phyloP scores from a whole-genome alignment of 2,888 invertebrate genomes.

The Allolobophora icterica region DNA sequence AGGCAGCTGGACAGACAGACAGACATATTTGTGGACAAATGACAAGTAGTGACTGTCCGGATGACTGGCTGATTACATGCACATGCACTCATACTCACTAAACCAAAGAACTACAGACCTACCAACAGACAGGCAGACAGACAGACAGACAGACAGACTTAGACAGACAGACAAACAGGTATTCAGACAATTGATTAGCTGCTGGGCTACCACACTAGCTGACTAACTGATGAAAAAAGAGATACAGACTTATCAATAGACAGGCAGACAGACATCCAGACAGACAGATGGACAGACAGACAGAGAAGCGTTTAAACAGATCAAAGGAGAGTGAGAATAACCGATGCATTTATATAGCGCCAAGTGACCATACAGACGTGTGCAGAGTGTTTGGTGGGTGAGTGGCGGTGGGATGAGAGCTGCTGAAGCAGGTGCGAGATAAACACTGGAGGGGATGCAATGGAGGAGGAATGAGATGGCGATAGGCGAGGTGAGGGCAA shows the following conservation, averaged over 20 bases:
- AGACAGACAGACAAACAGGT: too few species aligned
- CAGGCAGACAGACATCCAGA: neutral
- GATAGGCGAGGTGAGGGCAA: neutral
- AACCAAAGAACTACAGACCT: too few species aligned
- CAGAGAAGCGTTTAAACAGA: neutral
- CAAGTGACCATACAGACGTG: neutral
- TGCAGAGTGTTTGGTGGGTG: neutral
- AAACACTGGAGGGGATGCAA: neutral
- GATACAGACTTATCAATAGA: neutral
- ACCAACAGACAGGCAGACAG: too few species aligned
- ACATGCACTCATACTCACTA: too few species aligned
- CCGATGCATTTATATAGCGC: neutral
- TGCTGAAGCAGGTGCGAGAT: slow-evolving; percentile 9
- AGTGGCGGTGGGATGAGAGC: neutral
- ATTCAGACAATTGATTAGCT: too few species aligned
- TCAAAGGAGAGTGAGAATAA: neutral
- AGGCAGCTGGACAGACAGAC: too few species aligned
- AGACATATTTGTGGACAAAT: too few species aligned
- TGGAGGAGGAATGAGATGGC: neutral
- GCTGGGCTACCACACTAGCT: neutral
- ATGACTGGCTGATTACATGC: too few species aligned
- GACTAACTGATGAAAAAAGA: neutral
- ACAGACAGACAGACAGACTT: too few species aligned
- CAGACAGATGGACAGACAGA: neutral
- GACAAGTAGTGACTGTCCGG: too few species aligned